Evolutionary conservation across 2,888 invertebrate genomes (phyloP).

Genomic region (Eupithecia insigniata): DNA sequence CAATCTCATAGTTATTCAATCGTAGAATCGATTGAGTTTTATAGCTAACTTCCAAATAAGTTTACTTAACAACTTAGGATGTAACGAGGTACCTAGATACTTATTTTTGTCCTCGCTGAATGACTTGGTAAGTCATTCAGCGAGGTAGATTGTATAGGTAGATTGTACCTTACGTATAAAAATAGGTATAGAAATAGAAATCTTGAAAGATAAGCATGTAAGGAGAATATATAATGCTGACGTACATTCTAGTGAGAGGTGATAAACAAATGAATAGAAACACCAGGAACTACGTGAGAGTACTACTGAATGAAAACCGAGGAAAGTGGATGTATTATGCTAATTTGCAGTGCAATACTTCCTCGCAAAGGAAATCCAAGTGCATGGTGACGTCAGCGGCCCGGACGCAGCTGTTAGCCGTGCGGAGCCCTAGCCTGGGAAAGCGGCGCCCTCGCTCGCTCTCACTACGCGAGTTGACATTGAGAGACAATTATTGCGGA

Average conservation of each 20-base stretch:
- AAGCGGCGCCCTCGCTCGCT: conserved; percentile 62
- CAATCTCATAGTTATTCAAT: neutral
- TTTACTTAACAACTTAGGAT: neutral
- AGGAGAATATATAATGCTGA: neutral
- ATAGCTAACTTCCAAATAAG: neutral
- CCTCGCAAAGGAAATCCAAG: conserved; percentile 29
- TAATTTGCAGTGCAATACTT: conserved; percentile 26
- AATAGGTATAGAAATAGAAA: neutral
- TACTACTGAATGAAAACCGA: conserved; percentile 9
- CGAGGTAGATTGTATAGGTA: no score
- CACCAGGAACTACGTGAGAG: conserved; percentile 1
- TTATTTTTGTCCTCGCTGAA: neutral
- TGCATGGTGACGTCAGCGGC: conserved; percentile 37
- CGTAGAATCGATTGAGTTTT: neutral
- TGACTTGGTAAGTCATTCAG: no score
- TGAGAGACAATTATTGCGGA: conserved; percentile 65
- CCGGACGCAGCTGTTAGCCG: conserved; percentile 56
- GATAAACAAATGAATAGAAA: neutral
- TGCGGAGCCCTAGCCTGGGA: conserved; percentile 62
- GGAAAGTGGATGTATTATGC: conserved; percentile 19
- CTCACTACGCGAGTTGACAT: conserved; percentile 56
- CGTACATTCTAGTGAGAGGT: neutral
- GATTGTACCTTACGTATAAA: neutral
- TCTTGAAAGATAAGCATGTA: neutral
- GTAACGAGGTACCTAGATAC: no score